Evolutionary conservation across 2,888 invertebrate genomes (phyloP).

Genomic region (Macaria liturata): DNA sequence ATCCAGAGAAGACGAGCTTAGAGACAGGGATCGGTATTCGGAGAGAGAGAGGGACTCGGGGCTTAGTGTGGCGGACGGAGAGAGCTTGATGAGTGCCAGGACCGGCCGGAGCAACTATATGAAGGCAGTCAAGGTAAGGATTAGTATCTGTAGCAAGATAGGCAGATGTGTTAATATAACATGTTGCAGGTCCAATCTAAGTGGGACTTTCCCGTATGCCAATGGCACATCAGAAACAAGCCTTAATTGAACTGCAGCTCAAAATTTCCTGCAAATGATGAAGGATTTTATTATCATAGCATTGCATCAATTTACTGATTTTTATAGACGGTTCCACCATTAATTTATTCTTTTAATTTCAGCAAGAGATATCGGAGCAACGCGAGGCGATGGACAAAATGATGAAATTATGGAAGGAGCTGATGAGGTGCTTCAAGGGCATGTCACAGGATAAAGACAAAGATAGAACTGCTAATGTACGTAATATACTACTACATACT

Average conservation of each 20-base stretch:
- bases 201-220: too few species aligned
- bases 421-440: conserved; percentile 76
- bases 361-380: conserved; percentile 77
- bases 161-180: too few species aligned
- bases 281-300: too few species aligned
- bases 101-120: conserved; percentile 71
- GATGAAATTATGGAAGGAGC: conserved; percentile 78
- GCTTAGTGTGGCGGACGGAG: conserved; percentile 69
- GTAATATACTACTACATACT: too few species aligned
- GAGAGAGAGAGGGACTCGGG: conserved; percentile 73
- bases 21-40: conserved; percentile 59
- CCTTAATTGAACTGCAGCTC: too few species aligned
- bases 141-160: background rate
- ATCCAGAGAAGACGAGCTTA: conserved; percentile 65
- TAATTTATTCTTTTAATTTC: conserved; percentile 20
- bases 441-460: conserved; percentile 57
- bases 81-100: conserved; percentile 67
- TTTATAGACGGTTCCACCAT: too few species aligned
- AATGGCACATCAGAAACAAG: too few species aligned
- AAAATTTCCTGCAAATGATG: too few species aligned
- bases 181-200: too few species aligned
- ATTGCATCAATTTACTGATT: too few species aligned
- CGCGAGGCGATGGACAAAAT: conserved; percentile 78
- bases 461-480: conserved; percentile 52
- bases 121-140: conserved; percentile 65